Conservation (phyloP, 2,797 vertebrate species). For the Urophycis tenuis region DNA sequence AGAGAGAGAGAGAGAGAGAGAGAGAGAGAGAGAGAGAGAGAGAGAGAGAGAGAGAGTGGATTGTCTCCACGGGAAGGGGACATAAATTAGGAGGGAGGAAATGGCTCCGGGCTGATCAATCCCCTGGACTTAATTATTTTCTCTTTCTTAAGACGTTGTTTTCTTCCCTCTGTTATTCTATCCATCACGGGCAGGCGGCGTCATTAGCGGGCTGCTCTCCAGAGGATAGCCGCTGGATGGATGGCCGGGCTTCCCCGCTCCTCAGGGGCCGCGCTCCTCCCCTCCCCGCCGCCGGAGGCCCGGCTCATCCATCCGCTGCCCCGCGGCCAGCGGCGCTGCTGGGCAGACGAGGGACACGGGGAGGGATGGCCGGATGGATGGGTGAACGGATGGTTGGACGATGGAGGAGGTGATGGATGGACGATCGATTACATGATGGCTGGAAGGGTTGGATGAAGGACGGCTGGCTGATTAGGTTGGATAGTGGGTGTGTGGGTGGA, state of each 20-base stretch:
- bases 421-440: not conserved
- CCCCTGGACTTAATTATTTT: slow-evolving; percentile 5
- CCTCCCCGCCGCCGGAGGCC: not conserved
- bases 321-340: not conserved
- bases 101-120: not conserved
- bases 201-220: not conserved
- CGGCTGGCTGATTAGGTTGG: not conserved
- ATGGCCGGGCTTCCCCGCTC: not conserved
- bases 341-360: too few relatives aligned
- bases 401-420: not conserved
- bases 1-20: not conserved
- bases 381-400: not conserved
- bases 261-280: not conserved
- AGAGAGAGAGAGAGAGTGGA: not conserved
- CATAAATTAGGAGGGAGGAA: slow-evolving; percentile 1
- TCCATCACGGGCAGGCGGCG: not conserved
- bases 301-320: not conserved
- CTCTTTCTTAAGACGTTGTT: slow-evolving; percentile 5
- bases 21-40: not conserved
- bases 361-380: not conserved
- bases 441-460: not conserved
- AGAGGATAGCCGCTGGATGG: not conserved
- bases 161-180: slow-evolving; percentile 1
- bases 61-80: not conserved
- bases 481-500: too few relatives aligned